phyloP scores from a whole-genome alignment of 2,113 vertebrate species.

The Asarcornis scutulata region DNA sequence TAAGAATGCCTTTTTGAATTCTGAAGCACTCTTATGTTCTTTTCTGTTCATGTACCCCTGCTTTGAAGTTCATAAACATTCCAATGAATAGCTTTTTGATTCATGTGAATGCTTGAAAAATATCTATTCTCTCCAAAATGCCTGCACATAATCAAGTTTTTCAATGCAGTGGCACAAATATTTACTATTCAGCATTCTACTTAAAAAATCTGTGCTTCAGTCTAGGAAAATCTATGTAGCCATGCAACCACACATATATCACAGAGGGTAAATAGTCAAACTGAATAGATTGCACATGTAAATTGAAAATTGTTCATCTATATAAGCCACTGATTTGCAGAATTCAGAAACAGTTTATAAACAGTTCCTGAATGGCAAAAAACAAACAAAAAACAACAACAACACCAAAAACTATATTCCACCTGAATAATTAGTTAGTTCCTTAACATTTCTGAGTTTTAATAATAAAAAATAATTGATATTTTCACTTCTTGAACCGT shows the following conservation, averaged over 20 bases:
- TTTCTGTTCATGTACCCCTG: constrained; percentile 40
- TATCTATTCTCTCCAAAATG: constrained; percentile 55
- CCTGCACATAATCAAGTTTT: constrained; percentile 54
- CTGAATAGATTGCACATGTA: not conserved
- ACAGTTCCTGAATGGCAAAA: not conserved
- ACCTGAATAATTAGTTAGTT: not conserved
- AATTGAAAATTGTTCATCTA: constrained; percentile 26
- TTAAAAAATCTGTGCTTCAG: constrained; percentile 4
- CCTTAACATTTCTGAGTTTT: not conserved
- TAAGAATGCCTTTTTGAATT: constrained; percentile 51
- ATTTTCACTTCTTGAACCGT: not conserved
- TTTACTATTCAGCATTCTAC: constrained; percentile 49
- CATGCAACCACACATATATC: not conserved
- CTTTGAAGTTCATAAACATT: constrained; percentile 63
- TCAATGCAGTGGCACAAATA: constrained; percentile 52
- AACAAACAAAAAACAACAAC: not conserved
- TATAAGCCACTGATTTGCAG: not conserved
- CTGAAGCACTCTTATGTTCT: constrained; percentile 38
- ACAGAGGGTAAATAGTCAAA: not conserved
- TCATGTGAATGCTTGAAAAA: constrained; percentile 63
- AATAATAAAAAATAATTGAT: not conserved
- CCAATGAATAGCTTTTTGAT: constrained; percentile 66
- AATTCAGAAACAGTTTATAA: not conserved
- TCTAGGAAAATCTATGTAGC: not conserved
- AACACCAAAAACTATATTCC: not conserved